Percentiles rank a stretch among this genome's conserved stretches.
Conservation (phyloP, 2,113 vertebrate species). For the Acinonyx jubatus region DNA sequence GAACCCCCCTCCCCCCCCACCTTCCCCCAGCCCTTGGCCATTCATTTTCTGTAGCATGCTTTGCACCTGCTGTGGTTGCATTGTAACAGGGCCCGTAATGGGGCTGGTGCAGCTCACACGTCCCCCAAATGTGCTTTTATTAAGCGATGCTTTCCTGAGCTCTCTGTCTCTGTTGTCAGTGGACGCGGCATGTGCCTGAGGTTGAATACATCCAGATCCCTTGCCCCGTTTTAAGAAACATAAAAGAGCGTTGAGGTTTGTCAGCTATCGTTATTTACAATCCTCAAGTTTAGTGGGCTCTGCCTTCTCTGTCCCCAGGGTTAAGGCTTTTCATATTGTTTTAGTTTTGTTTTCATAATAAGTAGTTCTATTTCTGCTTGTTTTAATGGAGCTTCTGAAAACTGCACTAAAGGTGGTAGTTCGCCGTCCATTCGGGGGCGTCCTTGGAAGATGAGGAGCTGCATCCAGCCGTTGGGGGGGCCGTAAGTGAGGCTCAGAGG, state of each 20-base stretch:
- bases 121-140: too few species aligned
- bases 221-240: not conserved
- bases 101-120: accelerated
- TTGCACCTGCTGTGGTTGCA: not conserved
- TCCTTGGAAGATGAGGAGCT: not conserved
- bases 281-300: not conserved
- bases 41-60: accelerated
- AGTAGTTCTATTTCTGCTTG: not conserved
- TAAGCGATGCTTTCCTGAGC: accelerated
- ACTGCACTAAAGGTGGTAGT: not conserved
- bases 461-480: not conserved
- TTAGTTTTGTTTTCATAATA: not conserved
- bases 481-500: not conserved
- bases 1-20: too few species aligned
- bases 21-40: too few species aligned
- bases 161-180: not conserved
- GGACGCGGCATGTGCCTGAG: not conserved
- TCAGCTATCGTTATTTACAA: not conserved
- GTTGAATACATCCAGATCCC: too few species aligned
- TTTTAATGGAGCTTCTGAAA: not conserved
- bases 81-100: not conserved
- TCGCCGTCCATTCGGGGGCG: not conserved
- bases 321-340: not conserved
- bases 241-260: not conserved
- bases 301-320: not conserved